These are phyloP conservation scores for Odontesthes bonariensis DNA, from an alignment of 2,113 vertebrate genomes.

Conservation along the genomic window DNA sequence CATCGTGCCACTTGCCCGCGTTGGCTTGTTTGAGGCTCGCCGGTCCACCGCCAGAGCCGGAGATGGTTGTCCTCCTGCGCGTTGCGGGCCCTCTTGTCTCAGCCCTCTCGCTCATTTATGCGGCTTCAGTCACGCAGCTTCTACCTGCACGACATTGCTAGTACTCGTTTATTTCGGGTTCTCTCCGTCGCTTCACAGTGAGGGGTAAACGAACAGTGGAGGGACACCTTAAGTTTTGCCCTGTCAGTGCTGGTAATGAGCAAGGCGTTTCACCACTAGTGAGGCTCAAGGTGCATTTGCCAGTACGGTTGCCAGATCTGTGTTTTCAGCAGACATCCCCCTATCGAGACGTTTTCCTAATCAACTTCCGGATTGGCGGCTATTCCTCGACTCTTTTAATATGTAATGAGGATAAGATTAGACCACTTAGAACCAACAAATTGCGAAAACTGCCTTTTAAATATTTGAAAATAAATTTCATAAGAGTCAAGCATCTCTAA, in stretches of 20 bases:
- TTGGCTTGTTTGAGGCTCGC: conserved; percentile 62
- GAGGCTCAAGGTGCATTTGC: conserved; percentile 51
- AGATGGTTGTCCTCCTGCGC: conserved; percentile 77
- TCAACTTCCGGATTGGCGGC: conserved; percentile 14
- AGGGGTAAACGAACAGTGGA: not conserved
- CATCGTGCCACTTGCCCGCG: conserved; percentile 60
- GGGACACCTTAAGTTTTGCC: not conserved
- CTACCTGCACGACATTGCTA: conserved; percentile 50
- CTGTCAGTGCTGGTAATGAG: not conserved
- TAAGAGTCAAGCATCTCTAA: not conserved
- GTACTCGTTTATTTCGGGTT: not conserved
- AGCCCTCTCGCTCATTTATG: conserved; percentile 78
- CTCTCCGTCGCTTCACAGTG: not conserved
- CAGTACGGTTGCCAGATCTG: conserved; percentile 67
- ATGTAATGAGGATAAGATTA: not conserved
- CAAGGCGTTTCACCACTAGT: conserved; percentile 1
- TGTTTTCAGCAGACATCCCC: conserved; percentile 46
- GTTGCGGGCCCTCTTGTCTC: conserved; percentile 65
- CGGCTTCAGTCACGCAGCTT: conserved; percentile 16
- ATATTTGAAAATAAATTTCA: not conserved
- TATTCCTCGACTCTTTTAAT: not conserved
- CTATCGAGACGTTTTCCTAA: not conserved
- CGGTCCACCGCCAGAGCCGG: conserved; percentile 37
- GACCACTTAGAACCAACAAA: not conserved
- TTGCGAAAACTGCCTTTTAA: not conserved